phyloP scores from a whole-genome alignment of 2,113 vertebrate genomes.

The Hipposideros armiger region DNA sequence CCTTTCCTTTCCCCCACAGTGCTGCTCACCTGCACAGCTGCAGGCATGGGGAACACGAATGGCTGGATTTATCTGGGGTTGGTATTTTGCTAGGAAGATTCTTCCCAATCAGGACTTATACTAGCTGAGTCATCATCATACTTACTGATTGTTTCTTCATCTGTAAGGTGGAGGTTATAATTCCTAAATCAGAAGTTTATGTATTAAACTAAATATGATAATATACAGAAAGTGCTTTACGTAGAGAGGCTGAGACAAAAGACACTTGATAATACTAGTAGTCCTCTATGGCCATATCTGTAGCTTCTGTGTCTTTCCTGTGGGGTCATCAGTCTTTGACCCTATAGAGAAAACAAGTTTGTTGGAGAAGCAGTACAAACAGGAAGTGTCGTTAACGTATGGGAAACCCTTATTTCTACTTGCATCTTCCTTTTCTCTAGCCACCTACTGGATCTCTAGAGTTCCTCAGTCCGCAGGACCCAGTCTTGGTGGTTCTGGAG shows the following conservation, averaged over 20 bases:
- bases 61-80: not conserved
- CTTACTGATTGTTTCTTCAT: not conserved
- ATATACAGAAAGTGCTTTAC: conserved; percentile 18
- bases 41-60: not conserved
- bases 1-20: not conserved
- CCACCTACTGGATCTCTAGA: not conserved
- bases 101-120: conserved; percentile 37
- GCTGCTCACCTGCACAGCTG: not conserved
- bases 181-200: conserved; percentile 41
- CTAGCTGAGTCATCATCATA: not conserved
- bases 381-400: not conserved
- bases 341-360: not conserved
- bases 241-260: not conserved
- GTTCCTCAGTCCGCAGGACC: not conserved
- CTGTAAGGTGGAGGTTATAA: not conserved
- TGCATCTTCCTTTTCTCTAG: not conserved
- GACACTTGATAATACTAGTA: conserved; percentile 1
- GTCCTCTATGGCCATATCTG: not conserved
- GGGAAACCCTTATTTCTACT: not conserved
- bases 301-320: not conserved
- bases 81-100: not conserved
- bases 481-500: not conserved
- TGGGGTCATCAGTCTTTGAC: not conserved
- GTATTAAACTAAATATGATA: conserved; percentile 29
- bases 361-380: not conserved